These are phyloP conservation scores for Acinonyx jubatus DNA, from an alignment of 2,113 vertebrate genomes.

Conservation along the genomic window DNA sequence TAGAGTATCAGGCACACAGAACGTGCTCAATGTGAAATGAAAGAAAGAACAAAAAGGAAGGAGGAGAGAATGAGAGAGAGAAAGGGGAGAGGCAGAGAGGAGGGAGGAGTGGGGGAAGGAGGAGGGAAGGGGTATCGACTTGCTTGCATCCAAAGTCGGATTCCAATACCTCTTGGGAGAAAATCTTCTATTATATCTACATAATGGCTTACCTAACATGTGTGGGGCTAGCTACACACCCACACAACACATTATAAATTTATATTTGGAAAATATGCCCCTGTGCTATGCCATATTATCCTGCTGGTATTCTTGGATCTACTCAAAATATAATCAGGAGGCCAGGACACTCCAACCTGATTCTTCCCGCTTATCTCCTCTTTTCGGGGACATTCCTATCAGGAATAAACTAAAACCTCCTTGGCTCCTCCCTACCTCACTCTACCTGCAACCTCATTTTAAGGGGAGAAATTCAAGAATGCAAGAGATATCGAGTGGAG, in stretches of 20 bases:
- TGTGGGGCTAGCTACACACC: not conserved
- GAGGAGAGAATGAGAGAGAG: not conserved
- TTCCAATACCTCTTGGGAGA: constrained; percentile 1
- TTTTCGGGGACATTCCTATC: not conserved
- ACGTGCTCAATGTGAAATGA: not conserved
- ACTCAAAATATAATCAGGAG: not conserved
- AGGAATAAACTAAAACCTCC: not conserved
- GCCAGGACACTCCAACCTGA: not conserved
- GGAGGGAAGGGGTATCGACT: too few relatives aligned
- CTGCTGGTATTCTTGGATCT: not conserved
- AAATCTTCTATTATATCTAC: not conserved
- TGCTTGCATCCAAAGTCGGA: not conserved
- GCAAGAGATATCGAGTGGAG: not conserved
- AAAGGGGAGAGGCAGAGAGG: too few relatives aligned
- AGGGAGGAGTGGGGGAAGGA: too few relatives aligned
- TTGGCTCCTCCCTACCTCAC: not conserved
- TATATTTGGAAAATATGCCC: not conserved
- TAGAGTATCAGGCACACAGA: not conserved
- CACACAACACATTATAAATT: not conserved
- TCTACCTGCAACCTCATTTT: not conserved
- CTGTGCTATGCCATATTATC: not conserved
- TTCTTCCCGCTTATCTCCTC: not conserved
- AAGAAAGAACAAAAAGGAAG: too few relatives aligned
- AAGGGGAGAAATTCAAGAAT: not conserved
- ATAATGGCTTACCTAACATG: not conserved